A percentile compares a stretch with the other conserved stretches of the same genome.
phyloP scores from a whole-genome alignment of 2,888 invertebrate genomes.

The Seladonia tumulorum region DNA sequence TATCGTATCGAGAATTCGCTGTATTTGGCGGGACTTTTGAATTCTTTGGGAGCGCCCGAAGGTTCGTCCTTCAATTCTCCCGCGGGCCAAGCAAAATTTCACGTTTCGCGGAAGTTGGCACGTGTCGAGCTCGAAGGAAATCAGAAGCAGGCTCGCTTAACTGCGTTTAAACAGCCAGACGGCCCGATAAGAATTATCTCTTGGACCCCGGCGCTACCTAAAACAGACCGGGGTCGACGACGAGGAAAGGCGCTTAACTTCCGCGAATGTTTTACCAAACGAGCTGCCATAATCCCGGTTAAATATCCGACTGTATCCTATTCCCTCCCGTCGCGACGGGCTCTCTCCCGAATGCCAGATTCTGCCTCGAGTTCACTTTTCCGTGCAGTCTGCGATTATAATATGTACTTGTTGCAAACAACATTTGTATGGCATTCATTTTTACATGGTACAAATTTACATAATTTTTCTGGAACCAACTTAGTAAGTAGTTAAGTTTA shows the following conservation, averaged over 20 bases:
- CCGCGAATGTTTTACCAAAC: constrained; percentile 78
- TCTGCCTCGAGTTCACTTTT: constrained; percentile 52
- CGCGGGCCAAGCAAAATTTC: neutral
- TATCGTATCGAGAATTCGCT: no score
- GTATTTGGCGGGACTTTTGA: neutral
- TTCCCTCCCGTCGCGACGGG: constrained; percentile 21
- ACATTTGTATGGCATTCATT: constrained; percentile 31
- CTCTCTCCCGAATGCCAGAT: constrained; percentile 32
- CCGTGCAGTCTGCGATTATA: constrained; percentile 41
- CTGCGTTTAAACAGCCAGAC: constrained; percentile 64
- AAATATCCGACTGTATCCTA: constrained; percentile 73
- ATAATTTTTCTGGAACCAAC: neutral
- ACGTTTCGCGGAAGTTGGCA: neutral
- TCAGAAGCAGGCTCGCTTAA: constrained; percentile 60
- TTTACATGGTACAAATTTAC: neutral
- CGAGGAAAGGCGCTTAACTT: constrained; percentile 76
- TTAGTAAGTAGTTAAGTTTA: no score
- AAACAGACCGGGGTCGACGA: constrained; percentile 65
- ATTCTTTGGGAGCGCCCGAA: neutral
- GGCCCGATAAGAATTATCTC: constrained; percentile 72
- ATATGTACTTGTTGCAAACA: constrained; percentile 53
- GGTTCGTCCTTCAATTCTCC: neutral
- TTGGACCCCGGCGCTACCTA: constrained; percentile 63
- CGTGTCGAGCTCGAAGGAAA: constrained; percentile 37
- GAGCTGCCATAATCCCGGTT: constrained; percentile 77